Base-by-base conservation (phyloP, 2,113 vertebrate genomes). In the Tautogolabrus adspersus region DNA sequence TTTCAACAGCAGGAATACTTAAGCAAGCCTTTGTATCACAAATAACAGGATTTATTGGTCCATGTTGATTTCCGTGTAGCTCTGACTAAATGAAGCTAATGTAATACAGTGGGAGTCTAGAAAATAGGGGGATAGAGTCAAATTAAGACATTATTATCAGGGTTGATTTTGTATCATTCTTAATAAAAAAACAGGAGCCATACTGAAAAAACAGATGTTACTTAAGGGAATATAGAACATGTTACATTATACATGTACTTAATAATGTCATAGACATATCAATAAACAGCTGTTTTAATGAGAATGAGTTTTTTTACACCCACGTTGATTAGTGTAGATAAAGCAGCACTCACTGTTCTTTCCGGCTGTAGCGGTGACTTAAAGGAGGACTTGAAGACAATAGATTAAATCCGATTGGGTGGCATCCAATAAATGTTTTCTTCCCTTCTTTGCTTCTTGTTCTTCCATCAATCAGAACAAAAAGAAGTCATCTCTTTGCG, bases 331-430 rank as follows among this genome's bases (percentile, higher is more conserved):
- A 8, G 60, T 56, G 34, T 2, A 26, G 10, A 66, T 54, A 13
- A 6, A 52, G 19, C 23, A 62, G 38, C 22, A 85, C 85, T 89
- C 23, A 91, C 91, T 67, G 37, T 69, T 37, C 23, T 77, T 58
- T 63, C 46, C 66, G 54, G 62, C 37, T 44, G 34, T 23, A 18
- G 47, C 22, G 55, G 44, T 12, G 7, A 60, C 21, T 72, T 52
- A 81, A 87, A 65, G 19, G 6, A 68, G 9, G 13, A 59, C 3
- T 73, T 61, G 9, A 72, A 38, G 9, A 5, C 9, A 30, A 30
- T 66, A 9, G 56, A 74, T 77, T 15, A 77, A 72, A 83, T 77
- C 63, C 57, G 47, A 13, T 1, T 52, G 0, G 19, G 59, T 19
- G 21, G 2, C 65, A 66, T 71, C 64, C 54, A 76, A 40, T 0